Evolutionary conservation across 2,113 vertebrate species (phyloP).

Genomic region (Solea senegalensis): DNA sequence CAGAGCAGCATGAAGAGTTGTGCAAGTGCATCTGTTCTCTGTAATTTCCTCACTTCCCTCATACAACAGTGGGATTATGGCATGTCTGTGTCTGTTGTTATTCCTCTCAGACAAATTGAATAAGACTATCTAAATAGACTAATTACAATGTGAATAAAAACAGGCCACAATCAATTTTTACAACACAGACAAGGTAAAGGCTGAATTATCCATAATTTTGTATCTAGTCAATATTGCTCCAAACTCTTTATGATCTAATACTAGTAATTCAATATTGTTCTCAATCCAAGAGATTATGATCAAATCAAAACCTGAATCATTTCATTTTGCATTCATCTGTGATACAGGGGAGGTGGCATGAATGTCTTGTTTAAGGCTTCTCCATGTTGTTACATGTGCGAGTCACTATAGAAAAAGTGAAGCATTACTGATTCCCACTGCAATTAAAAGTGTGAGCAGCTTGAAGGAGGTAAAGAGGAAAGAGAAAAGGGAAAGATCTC

Average conservation of each 20-base stretch:
- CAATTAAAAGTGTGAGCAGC: no score
- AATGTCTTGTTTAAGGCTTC: constrained; percentile 42
- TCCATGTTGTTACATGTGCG: constrained; percentile 9
- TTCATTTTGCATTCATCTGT: background rate
- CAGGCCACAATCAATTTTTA: no score
- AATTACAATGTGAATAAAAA: background rate
- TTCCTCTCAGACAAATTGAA: constrained; percentile 7
- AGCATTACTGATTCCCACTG: no score
- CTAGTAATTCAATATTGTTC: no score
- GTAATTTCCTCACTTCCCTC: constrained; percentile 53
- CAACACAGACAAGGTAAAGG: no score
- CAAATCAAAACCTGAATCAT: background rate
- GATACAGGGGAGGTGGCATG: constrained; percentile 60
- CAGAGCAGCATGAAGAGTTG: constrained; percentile 57
- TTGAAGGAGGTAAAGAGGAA: no score
- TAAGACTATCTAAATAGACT: background rate
- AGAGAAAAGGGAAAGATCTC: no score
- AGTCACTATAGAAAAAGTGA: no score
- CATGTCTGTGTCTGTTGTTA: constrained; percentile 43
- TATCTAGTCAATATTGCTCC: no score
- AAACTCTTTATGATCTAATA: no score
- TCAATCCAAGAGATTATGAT: background rate
- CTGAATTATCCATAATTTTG: no score
- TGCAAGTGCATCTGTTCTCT: constrained; percentile 64
- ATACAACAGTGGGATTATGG: constrained; percentile 49